These are phyloP conservation scores for Acropora yongei DNA, from an alignment of 64 coral and sea anemone species.

Conservation along the genomic window DNA sequence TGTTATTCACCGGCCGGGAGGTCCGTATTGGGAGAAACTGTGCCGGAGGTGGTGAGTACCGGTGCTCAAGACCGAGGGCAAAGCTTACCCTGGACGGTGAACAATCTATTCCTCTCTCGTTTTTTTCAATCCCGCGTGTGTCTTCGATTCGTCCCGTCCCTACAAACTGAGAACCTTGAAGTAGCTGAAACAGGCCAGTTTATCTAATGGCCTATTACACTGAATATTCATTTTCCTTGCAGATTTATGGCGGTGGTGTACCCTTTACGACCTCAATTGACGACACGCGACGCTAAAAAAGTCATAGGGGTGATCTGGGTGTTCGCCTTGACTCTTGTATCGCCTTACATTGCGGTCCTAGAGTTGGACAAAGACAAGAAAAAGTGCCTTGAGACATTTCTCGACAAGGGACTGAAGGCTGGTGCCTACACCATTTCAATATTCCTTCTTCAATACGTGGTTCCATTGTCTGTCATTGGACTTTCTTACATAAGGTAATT, in stretches of 20 bases:
- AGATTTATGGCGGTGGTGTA: conserved; percentile 93
- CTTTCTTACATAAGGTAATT: conserved; percentile 86
- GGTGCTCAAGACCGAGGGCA: too few species aligned
- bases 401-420: conserved; percentile 74
- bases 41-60: too few species aligned
- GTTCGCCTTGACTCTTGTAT: conserved; percentile 71
- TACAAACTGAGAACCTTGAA: too few species aligned
- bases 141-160: too few species aligned
- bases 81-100: too few species aligned
- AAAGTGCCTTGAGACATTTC: conserved; percentile 59
- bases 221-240: neutral
- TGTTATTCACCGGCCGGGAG: too few species aligned
- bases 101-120: too few species aligned
- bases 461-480: conserved; percentile 90
- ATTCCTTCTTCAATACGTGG: conserved; percentile 86
- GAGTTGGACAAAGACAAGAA: conserved; percentile 2
- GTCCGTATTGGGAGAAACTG: too few species aligned
- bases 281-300: conserved; percentile 85
- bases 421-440: conserved; percentile 80
- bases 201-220: too few species aligned
- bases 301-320: conserved; percentile 84
- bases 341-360: conserved; percentile 86
- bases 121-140: too few species aligned
- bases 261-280: conserved; percentile 74
- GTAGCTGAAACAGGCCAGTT: too few species aligned